phyloP scores from a whole-genome alignment of 2,888 invertebrate genomes.

The Tinea trinotella region DNA sequence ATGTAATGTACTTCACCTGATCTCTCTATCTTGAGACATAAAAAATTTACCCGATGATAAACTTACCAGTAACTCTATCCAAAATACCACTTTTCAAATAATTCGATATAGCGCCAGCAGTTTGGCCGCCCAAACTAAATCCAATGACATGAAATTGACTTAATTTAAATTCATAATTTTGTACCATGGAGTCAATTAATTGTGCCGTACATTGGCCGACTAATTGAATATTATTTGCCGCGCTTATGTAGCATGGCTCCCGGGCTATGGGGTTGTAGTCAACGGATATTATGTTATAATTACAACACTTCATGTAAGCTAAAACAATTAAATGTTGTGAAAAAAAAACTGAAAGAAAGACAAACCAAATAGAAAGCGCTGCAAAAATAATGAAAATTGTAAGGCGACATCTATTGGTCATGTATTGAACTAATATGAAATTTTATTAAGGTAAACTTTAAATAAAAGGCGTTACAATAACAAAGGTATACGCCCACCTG shows the following conservation, averaged over 20 bases:
- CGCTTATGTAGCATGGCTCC: conserved; percentile 73
- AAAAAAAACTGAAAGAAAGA: too few species aligned
- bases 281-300: conserved; percentile 74
- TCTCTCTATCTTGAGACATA: too few species aligned
- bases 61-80: conserved; percentile 68
- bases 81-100: conserved; percentile 55
- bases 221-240: conserved; percentile 69
- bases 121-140: conserved; percentile 77
- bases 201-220: conserved; percentile 75
- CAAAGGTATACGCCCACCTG: too few species aligned
- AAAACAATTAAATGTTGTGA: conserved; percentile 25
- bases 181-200: conserved; percentile 67
- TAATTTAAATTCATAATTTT: conserved; percentile 45
- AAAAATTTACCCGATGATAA: too few species aligned
- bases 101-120: conserved; percentile 66
- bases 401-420: neutral
- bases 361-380: too few species aligned
- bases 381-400: neutral
- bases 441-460: too few species aligned
- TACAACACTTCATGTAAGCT: conserved; percentile 67
- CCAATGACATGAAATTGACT: conserved; percentile 73
- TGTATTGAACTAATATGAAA: neutral
- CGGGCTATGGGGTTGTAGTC: conserved; percentile 74
- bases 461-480: too few species aligned
- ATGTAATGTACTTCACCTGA: too few species aligned